phyloP scores from a whole-genome alignment of 2,888 invertebrate genomes.

The Platerodrilus igneus region DNA sequence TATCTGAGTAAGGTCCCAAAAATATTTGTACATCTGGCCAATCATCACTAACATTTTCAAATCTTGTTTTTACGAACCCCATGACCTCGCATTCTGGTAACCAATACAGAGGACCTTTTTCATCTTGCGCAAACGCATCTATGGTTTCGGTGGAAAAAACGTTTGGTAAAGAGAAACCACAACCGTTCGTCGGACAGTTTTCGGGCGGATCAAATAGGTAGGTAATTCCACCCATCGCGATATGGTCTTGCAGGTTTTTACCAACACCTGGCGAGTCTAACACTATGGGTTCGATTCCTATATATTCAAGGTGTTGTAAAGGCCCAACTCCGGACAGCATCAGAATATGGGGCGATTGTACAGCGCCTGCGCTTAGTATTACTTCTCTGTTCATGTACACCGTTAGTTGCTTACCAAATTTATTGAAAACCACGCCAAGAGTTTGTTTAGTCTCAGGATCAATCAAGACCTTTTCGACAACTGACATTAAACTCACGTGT shows the following conservation, averaged over 20 bases:
- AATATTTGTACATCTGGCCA: conserved; percentile 79
- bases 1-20: conserved; percentile 66
- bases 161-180: conserved; percentile 66
- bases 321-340: conserved; percentile 84
- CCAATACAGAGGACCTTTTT: conserved; percentile 65
- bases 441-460: conserved; percentile 57
- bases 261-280: conserved; percentile 74
- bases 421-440: conserved; percentile 58
- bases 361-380: conserved; percentile 78
- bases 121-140: conserved; percentile 57
- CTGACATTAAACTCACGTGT: conserved; percentile 64
- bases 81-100: conserved; percentile 74
- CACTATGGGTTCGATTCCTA: conserved; percentile 57
- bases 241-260: conserved; percentile 76
- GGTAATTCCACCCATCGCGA: conserved; percentile 72
- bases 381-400: conserved; percentile 69
- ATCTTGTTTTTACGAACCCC: conserved; percentile 73
- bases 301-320: conserved; percentile 55
- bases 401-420: conserved; percentile 49
- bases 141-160: conserved; percentile 59
- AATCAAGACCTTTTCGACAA: conserved; percentile 64
- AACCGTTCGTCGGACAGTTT: conserved; percentile 46
- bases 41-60: conserved; percentile 60
- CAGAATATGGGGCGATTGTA: conserved; percentile 79
- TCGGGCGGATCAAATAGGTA: conserved; percentile 64